phyloP scores from a whole-genome alignment of 2,888 invertebrate genomes.

The Hirtodrosophila histrioides region DNA sequence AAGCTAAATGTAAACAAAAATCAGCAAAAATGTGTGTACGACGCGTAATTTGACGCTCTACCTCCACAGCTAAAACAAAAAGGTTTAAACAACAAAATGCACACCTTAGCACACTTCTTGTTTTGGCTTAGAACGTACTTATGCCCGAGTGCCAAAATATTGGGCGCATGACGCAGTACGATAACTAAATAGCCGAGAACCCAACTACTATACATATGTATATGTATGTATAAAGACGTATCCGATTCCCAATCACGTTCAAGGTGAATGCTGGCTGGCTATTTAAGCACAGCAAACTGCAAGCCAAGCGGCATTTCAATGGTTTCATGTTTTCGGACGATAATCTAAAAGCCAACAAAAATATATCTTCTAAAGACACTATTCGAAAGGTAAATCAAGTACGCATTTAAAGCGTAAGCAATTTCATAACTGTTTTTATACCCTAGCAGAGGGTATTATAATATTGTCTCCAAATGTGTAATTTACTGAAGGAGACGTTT shows the following conservation, averaged over 20 bases:
- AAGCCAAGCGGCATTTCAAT: slow-evolving; percentile 21
- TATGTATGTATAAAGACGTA: slow-evolving; percentile 30
- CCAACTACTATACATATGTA: slow-evolving; percentile 3
- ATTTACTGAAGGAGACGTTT: too few species aligned
- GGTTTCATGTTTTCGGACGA: slow-evolving; percentile 19
- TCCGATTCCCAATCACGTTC: slow-evolving; percentile 76
- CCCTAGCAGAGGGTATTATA: too few species aligned
- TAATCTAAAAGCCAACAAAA: slow-evolving; percentile 6
- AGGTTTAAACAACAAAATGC: slow-evolving; percentile 28
- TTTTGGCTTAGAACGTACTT: background rate
- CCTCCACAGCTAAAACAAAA: slow-evolving; percentile 5
- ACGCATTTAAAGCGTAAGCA: slow-evolving; percentile 23
- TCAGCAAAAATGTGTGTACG: slow-evolving; percentile 46
- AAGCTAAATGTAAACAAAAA: slow-evolving; percentile 36
- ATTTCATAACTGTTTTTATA: slow-evolving; percentile 18
- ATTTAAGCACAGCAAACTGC: slow-evolving; percentile 24
- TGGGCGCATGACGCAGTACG: slow-evolving; percentile 32
- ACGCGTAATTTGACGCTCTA: slow-evolving; percentile 50
- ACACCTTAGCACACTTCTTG: slow-evolving; percentile 45
- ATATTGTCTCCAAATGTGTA: too few species aligned
- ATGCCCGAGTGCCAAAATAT: slow-evolving; percentile 11
- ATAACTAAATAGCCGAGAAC: slow-evolving; percentile 4
- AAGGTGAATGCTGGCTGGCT: slow-evolving; percentile 68
- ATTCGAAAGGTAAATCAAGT: slow-evolving; percentile 4
- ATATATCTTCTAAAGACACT: too few species aligned